Conservation (phyloP, 1,140 invertebrate species). For the Callitettix versicolor region DNA sequence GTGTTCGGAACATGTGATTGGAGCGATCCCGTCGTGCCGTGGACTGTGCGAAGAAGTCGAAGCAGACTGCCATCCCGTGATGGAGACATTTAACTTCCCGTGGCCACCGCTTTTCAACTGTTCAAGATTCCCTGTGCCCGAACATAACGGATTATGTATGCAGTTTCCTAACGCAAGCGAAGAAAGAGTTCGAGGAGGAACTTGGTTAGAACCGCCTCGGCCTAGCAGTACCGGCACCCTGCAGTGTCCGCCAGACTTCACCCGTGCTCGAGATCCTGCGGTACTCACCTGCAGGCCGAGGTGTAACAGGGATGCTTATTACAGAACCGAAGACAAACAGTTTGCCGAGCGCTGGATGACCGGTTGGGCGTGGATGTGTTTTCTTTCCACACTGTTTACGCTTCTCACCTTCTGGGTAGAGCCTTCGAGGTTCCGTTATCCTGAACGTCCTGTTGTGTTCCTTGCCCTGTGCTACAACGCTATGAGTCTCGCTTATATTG, state of each 20-base stretch:
- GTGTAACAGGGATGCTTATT: conserved; percentile 59
- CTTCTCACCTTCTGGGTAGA: conserved; percentile 67
- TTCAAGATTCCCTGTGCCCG: conserved; percentile 56
- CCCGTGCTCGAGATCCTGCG: conserved; percentile 37
- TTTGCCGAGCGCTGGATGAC: conserved; percentile 66
- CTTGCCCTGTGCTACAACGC: conserved; percentile 74
- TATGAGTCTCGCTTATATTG: conserved; percentile 43
- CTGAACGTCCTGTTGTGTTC: conserved; percentile 64
- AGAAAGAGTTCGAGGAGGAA: background rate
- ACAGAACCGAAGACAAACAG: conserved; percentile 57
- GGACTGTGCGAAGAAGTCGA: conserved; percentile 80
- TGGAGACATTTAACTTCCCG: conserved; percentile 79
- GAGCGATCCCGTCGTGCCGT: conserved; percentile 87
- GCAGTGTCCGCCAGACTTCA: conserved; percentile 34
- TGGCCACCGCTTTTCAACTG: conserved; percentile 88
- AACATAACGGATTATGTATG: conserved; percentile 91
- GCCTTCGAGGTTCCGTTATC: conserved; percentile 41
- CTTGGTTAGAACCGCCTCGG: background rate
- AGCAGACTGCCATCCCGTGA: conserved; percentile 71
- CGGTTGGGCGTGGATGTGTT: conserved; percentile 75
- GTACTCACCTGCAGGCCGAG: conserved; percentile 44
- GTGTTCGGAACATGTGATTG: conserved; percentile 88
- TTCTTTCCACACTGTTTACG: conserved; percentile 67
- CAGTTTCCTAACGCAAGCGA: conserved; percentile 49
- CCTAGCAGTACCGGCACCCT: background rate